Percentiles rank a stretch among this genome's conserved stretches.
phyloP scores from a whole-genome alignment of 2,797 vertebrate genomes.

The Acanthiza pusilla region DNA sequence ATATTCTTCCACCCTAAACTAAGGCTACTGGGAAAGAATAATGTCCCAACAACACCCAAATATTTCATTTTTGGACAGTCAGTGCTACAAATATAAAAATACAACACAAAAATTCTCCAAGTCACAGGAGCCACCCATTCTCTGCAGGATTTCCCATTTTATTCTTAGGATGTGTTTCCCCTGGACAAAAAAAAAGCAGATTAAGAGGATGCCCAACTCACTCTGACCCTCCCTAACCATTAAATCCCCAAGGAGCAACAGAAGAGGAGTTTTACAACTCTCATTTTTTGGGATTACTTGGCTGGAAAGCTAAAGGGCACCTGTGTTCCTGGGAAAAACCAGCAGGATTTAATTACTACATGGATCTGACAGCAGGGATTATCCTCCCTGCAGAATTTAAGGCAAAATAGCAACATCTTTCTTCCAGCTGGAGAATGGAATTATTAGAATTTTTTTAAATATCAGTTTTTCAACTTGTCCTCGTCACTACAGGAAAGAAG shows the following conservation, averaged over 20 bases:
- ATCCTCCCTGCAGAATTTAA: neutral
- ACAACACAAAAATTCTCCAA: neutral
- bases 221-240: too few relatives aligned
- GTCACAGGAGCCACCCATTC: neutral
- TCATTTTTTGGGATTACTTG: fast-evolving
- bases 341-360: neutral
- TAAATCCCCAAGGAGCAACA: neutral
- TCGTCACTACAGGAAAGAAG: neutral
- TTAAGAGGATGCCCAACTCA: neutral
- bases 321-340: neutral
- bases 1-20: neutral
- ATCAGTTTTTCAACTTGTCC: neutral
- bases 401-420: neutral
- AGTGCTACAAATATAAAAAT: neutral
- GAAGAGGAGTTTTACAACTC: neutral
- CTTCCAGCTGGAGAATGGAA: neutral
- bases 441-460: neutral
- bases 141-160: neutral
- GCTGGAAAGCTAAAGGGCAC: neutral
- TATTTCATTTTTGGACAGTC: too few relatives aligned
- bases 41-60: neutral
- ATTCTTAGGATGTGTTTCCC: neutral
- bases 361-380: neutral
- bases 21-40: neutral
- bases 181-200: neutral